Evolutionary conservation across 2,113 vertebrate genomes (phyloP).

Genomic region (Nannobrachium achirus): DNA sequence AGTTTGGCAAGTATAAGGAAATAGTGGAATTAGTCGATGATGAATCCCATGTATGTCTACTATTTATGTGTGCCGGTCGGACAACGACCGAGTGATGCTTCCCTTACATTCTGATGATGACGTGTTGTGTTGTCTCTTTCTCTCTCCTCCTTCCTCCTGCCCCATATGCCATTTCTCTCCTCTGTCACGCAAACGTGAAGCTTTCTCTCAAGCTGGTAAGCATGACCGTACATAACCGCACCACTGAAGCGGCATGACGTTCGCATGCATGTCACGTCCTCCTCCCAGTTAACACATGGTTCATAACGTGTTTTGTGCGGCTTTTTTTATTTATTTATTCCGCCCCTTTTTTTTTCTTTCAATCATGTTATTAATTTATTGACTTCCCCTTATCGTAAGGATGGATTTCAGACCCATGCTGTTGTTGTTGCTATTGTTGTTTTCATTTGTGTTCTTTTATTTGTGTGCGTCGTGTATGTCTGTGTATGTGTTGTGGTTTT

Average conservation of each 20-base stretch:
- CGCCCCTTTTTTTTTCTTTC: slow-evolving; percentile 15
- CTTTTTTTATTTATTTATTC: too few relatives aligned
- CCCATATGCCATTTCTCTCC: slow-evolving; percentile 62
- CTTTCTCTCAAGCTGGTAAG: slow-evolving; percentile 99
- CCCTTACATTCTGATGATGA: slow-evolving; percentile 59
- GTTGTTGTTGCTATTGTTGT: slow-evolving; percentile 62
- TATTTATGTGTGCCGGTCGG: slow-evolving; percentile 35
- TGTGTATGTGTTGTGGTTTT: slow-evolving; percentile 17
- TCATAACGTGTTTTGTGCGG: slow-evolving; percentile 54
- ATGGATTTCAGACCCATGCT: slow-evolving; percentile 52
- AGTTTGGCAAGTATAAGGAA: slow-evolving; percentile 64
- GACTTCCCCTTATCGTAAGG: slow-evolving; percentile 54
- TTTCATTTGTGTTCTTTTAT: slow-evolving; percentile 58
- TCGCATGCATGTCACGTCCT: slow-evolving; percentile 80
- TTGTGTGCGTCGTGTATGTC: slow-evolving; percentile 44
- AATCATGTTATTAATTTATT: slow-evolving; percentile 29
- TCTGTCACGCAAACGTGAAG: slow-evolving; percentile 85
- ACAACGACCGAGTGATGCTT: slow-evolving; percentile 28
- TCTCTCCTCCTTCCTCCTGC: slow-evolving; percentile 63
- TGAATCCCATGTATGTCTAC: slow-evolving; percentile 4
- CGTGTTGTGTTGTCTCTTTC: slow-evolving; percentile 53
- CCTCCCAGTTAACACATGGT: slow-evolving; percentile 68
- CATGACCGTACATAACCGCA: slow-evolving; percentile 80
- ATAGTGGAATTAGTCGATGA: background rate
- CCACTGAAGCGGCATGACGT: slow-evolving; percentile 65